A percentile compares a stretch with the other conserved stretches of the same genome.
These are phyloP conservation scores for Sclerodermus sp. DNA, from an alignment of 2,888 invertebrate species.

Conservation along the genomic window DNA sequence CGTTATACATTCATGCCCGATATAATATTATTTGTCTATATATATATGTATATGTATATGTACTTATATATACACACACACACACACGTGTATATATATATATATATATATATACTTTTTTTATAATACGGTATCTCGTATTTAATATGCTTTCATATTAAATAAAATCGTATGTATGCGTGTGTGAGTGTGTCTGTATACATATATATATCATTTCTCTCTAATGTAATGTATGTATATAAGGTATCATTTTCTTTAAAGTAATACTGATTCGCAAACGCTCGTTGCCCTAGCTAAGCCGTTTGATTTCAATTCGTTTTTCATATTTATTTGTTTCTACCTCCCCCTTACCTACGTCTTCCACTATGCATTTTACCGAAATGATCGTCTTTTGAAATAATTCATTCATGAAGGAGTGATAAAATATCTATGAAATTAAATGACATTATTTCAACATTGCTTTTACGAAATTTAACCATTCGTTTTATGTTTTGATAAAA, in stretches of 20 bases:
- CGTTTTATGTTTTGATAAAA: too few relatives aligned
- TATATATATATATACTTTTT: too few relatives aligned
- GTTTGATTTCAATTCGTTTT: conserved; percentile 14
- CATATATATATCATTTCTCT: conserved; percentile 43
- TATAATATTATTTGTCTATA: conserved; percentile 15
- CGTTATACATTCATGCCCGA: too few relatives aligned
- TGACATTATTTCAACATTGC: too few relatives aligned
- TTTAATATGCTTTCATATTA: conserved; percentile 36
- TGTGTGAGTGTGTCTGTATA: too few relatives aligned
- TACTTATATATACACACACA: conserved; percentile 13
- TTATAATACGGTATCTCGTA: conserved; percentile 17
- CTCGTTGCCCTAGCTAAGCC: conserved; percentile 37
- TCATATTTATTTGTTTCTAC: too few relatives aligned
- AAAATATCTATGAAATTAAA: too few relatives aligned
- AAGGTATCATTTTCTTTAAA: conserved; percentile 42
- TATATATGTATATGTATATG: conserved; percentile 7
- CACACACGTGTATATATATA: conserved; percentile 14
- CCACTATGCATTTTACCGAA: too few relatives aligned
- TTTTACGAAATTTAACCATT: too few relatives aligned
- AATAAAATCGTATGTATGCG: conserved; percentile 44
- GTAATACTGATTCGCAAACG: conserved; percentile 53
- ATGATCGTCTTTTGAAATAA: too few relatives aligned
- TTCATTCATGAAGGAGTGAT: too few relatives aligned
- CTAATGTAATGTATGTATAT: conserved; percentile 44
- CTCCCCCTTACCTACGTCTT: too few relatives aligned